Percentiles rank a stretch among this genome's conserved stretches.
phyloP scores from a whole-genome alignment of 2,888 invertebrate species.

The Dioctria rufipes region DNA sequence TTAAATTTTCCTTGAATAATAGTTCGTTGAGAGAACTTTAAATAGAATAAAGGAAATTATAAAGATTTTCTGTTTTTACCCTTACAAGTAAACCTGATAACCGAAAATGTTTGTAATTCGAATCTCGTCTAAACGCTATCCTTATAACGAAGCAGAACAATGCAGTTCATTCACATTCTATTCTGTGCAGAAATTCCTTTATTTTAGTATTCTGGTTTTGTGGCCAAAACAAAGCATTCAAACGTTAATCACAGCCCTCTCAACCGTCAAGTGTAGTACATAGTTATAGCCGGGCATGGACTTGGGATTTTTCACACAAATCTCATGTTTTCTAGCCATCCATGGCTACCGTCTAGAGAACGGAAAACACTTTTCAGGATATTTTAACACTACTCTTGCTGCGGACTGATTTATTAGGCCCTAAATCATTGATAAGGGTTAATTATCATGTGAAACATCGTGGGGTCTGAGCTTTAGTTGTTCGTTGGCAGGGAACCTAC shows the following conservation, averaged over 20 bases:
- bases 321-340: conserved; percentile 39
- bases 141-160: conserved; percentile 28
- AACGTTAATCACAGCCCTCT: conserved; percentile 38
- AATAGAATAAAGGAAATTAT: too few relatives aligned
- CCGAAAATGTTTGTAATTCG: conserved; percentile 6
- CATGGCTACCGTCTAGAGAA: conserved; percentile 41
- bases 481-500: background rate
- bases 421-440: conserved; percentile 60
- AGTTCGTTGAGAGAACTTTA: too few relatives aligned
- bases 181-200: conserved; percentile 16
- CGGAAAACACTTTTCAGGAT: conserved; percentile 55
- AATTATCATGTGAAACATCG: conserved; percentile 60
- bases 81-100: too few relatives aligned
- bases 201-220: conserved; percentile 4
- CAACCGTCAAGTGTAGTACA: background rate
- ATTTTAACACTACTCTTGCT: conserved; percentile 54
- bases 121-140: conserved; percentile 38
- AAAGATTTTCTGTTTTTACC: too few relatives aligned
- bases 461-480: conserved; percentile 45
- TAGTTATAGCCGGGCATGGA: conserved; percentile 5
- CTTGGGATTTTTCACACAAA: conserved; percentile 54
- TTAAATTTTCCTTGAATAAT: too few relatives aligned
- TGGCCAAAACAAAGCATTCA: conserved; percentile 45
- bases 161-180: conserved; percentile 44
- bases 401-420: conserved; percentile 57